Evolutionary conservation across 2,113 vertebrate species (phyloP), one percentile per base, ranked within the genome.

Genomic region (Amblyopsis rosae): DNA sequence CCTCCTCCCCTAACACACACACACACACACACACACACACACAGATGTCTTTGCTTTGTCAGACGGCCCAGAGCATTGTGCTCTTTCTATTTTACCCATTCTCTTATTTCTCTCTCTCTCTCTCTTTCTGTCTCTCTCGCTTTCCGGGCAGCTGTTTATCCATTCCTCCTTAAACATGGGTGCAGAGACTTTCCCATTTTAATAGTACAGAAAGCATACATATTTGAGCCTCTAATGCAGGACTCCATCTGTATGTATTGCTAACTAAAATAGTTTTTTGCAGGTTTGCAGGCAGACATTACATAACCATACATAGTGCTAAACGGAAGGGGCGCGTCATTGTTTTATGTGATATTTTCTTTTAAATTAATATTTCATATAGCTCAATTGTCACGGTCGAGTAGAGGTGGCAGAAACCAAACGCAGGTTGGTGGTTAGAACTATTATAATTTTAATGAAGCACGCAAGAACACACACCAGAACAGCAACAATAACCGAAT

Each of bases 211-310:
- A 26, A 26, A 26, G 26, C 26, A 26, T 26, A 26, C 26, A 26
- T 26, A 26, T 3, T 26, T 2, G 26, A 26, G 26, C 26, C 2
- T 26, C 54, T 77, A 73, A 82, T 69, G 75, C 71, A 77, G 32
- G 62, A 33, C 55, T 19, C 68, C 68, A 47, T 72, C 46, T 35
- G 65, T 13, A 54, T 75, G 62, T 56, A 62, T 26, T 33, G 19
- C 7, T 46, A 6, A 17, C 57, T 41, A n/a, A n/a, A n/a, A n/a
- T n/a, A n/a, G n/a, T n/a, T n/a, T n/a, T n/a, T n/a, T n/a, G n/a
- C n/a, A 51, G 35, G 35, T 41, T 41, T 41, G 35, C 7, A 35
- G 41, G 32, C 19, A 16, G 51, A 12, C 19, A 32, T 33, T 8
- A 11, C 56, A 12, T 58, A 32, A 2, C 32, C 26, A 3, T 1